Evolutionary conservation across 1,140 invertebrate species (phyloP).

Genomic region (Hycleus phaleratus): DNA sequence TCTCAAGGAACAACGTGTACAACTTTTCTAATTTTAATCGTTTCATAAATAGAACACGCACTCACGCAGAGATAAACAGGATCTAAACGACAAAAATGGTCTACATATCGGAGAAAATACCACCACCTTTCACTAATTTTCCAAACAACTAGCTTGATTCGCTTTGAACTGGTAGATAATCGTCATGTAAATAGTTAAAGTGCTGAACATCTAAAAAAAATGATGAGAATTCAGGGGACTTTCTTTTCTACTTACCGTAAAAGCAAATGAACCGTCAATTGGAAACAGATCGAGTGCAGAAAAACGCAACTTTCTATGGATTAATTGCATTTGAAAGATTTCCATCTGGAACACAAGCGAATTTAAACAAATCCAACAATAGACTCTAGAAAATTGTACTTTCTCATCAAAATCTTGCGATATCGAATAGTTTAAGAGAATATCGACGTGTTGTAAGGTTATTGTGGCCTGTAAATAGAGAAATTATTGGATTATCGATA

Average conservation of each 20-base stretch:
- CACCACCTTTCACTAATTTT: background rate
- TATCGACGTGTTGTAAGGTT: background rate
- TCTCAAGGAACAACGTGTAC: too few species aligned
- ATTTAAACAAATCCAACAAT: background rate
- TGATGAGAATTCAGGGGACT: background rate
- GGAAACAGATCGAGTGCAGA: conserved; percentile 3
- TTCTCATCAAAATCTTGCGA: background rate
- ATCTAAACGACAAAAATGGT: too few species aligned
- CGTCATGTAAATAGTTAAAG: conserved; percentile 3
- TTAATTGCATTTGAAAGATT: conserved; percentile 2
- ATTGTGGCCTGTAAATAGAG: background rate
- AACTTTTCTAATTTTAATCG: too few species aligned
- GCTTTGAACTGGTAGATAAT: conserved; percentile 8
- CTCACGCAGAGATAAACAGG: too few species aligned
- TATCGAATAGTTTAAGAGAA: background rate
- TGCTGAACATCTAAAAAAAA: conserved; percentile 1
- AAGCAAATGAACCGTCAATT: conserved; percentile 1
- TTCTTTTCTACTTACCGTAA: background rate
- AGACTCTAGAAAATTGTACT: background rate
- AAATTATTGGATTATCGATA: background rate
- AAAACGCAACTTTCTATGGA: background rate
- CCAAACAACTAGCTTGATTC: background rate
- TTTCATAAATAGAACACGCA: too few species aligned
- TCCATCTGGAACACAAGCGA: conserved; percentile 1
- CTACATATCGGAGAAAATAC: background rate